Percentiles rank a stretch among this genome's conserved stretches.
These are phyloP conservation scores for Squalus acanthias DNA, from an alignment of 2,797 vertebrate species.

Conservation along the genomic window DNA sequence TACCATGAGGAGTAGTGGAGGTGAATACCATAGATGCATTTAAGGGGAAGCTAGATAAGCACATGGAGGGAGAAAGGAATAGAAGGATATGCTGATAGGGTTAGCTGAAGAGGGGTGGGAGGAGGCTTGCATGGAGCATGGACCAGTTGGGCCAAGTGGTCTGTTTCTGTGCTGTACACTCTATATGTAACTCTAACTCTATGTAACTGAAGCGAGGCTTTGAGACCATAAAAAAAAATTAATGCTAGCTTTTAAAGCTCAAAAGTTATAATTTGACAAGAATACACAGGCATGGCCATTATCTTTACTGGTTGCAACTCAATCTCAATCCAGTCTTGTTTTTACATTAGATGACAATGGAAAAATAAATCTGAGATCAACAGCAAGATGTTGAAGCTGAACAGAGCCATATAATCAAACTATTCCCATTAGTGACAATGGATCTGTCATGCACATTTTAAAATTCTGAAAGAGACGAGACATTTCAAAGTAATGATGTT, in stretches of 20 bases:
- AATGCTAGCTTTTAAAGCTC: background rate
- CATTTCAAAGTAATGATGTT: background rate
- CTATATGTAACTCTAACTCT: too few species aligned
- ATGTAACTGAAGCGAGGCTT: background rate
- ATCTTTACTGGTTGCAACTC: background rate
- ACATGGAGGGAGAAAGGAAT: background rate
- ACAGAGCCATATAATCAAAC: background rate
- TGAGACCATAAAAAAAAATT: background rate
- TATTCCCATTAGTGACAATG: background rate
- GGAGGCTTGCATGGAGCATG: too few species aligned
- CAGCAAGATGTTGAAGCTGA: background rate
- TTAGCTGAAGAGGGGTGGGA: too few species aligned
- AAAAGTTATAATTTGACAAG: background rate
- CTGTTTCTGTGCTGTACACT: background rate
- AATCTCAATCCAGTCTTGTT: conserved; percentile 2
- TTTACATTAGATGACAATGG: background rate
- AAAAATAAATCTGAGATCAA: background rate
- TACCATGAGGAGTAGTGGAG: background rate
- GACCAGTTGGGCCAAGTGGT: background rate
- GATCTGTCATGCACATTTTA: background rate
- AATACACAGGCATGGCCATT: background rate
- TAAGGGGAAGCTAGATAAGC: background rate
- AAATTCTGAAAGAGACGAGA: background rate
- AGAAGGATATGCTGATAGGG: background rate
- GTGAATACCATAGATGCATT: background rate